A percentile compares a stretch with the other conserved stretches of the same genome.
phyloP scores from a whole-genome alignment of 2,888 invertebrate genomes.

The Synergus japonicus region DNA sequence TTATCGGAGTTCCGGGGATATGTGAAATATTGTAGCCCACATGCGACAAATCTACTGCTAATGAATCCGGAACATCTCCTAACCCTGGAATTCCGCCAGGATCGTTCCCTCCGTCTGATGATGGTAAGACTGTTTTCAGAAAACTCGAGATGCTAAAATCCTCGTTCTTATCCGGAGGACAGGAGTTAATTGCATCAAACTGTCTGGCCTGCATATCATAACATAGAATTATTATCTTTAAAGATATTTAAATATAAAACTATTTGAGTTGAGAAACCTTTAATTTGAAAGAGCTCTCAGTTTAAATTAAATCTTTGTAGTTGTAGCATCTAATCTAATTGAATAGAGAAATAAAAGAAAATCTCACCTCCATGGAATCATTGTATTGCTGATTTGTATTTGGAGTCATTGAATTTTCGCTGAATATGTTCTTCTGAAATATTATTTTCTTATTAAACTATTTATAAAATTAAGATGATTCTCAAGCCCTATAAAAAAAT shows the following conservation, averaged over 20 bases:
- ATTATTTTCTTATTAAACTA: not conserved
- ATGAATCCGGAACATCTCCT: constrained; percentile 68
- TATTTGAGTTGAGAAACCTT: not conserved
- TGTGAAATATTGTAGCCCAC: constrained; percentile 66
- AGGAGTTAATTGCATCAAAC: constrained; percentile 81
- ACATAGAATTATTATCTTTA: not conserved
- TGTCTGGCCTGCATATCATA: constrained; percentile 76
- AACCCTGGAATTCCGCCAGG: constrained; percentile 72
- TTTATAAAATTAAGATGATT: not conserved
- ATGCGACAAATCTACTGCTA: constrained; percentile 63
- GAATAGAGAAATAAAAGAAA: not conserved
- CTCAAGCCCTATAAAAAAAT: not conserved
- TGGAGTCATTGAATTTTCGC: constrained; percentile 69
- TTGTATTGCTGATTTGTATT: constrained; percentile 66
- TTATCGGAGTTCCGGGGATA: constrained; percentile 78
- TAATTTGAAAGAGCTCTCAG: not conserved
- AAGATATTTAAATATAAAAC: not conserved
- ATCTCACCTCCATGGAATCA: constrained; percentile 71
- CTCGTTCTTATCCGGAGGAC: constrained; percentile 76
- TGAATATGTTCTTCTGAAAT: constrained; percentile 74
- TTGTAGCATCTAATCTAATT: not conserved
- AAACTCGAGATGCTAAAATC: constrained; percentile 80
- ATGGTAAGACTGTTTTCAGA: constrained; percentile 80
- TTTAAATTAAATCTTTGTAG: not conserved
- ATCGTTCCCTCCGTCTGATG: constrained; percentile 71